Percentiles rank a stretch among this genome's conserved stretches.
Conservation (phyloP, 2,888 invertebrate genomes). For the Drosophila hamatofila region DNA sequence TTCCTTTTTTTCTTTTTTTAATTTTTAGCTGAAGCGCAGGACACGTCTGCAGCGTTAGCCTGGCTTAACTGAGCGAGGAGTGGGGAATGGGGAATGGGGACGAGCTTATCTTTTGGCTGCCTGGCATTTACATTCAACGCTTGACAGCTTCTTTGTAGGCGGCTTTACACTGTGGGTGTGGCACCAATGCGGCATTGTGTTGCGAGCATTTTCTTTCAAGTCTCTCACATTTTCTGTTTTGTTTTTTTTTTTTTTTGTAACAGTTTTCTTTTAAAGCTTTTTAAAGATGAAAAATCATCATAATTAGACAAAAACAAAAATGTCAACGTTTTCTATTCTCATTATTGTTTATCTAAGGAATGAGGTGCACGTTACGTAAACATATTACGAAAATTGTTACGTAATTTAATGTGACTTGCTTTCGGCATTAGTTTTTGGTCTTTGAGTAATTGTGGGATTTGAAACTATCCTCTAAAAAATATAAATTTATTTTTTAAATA, state of each 20-base stretch:
- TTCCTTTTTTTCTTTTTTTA: conserved; percentile 17
- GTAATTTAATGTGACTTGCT: no score
- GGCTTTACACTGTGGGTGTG: conserved; percentile 21
- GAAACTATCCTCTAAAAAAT: no score
- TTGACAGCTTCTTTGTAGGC: conserved; percentile 72
- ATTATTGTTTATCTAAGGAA: no score
- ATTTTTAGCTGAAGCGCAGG: conserved; percentile 39
- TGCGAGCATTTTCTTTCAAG: conserved; percentile 8
- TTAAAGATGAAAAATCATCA: conserved; percentile 11
- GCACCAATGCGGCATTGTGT: conserved; percentile 42
- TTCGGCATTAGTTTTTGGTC: no score
- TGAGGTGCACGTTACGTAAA: background rate
- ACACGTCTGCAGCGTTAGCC: conserved; percentile 43
- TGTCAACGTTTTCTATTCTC: background rate
- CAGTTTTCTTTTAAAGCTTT: conserved; percentile 20
- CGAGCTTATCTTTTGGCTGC: conserved; percentile 73
- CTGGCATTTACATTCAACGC: conserved; percentile 79
- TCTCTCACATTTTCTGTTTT: background rate
- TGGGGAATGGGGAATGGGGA: background rate
- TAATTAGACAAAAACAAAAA: background rate
- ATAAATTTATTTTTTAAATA: no score
- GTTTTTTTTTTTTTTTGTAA: no score
- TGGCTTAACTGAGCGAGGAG: conserved; percentile 35
- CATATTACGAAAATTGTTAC: background rate
- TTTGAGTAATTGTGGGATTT: no score